phyloP scores from a whole-genome alignment of 92 coral and sea anemone genomes.

The Ricordea florida region DNA sequence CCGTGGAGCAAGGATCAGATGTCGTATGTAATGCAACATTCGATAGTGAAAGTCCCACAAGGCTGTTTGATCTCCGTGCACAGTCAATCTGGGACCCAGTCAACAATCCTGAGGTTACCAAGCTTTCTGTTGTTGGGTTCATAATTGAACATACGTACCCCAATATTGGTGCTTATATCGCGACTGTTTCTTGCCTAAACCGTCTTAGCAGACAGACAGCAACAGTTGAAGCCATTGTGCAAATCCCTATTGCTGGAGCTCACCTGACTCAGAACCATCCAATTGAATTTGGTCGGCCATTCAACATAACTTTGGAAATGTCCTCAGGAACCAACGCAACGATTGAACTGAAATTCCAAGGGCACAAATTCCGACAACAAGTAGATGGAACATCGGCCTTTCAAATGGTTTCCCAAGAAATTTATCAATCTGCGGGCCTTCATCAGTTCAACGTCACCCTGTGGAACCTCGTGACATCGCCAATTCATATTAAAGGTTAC shows the following conservation, averaged over 20 bases:
- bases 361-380: neutral
- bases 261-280: neutral
- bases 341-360: slow-evolving; percentile 18
- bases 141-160: slow-evolving; percentile 2
- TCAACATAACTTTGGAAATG: slow-evolving; percentile 22
- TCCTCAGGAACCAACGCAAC: slow-evolving; percentile 48
- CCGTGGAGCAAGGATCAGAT: slow-evolving; percentile 27
- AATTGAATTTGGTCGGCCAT: slow-evolving; percentile 1
- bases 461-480: slow-evolving; percentile 42
- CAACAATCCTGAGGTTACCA: neutral
- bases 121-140: neutral
- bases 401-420: neutral
- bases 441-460: slow-evolving; percentile 6
- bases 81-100: slow-evolving; percentile 17
- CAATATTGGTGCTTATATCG: neutral
- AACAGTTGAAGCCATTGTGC: neutral
- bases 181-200: slow-evolving; percentile 10
- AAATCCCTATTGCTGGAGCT: neutral
- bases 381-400: slow-evolving; percentile 5
- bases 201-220: slow-evolving; percentile 32
- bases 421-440: slow-evolving; percentile 23
- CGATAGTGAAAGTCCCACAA: neutral
- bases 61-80: slow-evolving; percentile 2
- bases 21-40: slow-evolving; percentile 26
- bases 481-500: neutral